These are phyloP conservation scores for Neoniphon sammara DNA, from an alignment of 2,797 vertebrate species.

Conservation along the genomic window DNA sequence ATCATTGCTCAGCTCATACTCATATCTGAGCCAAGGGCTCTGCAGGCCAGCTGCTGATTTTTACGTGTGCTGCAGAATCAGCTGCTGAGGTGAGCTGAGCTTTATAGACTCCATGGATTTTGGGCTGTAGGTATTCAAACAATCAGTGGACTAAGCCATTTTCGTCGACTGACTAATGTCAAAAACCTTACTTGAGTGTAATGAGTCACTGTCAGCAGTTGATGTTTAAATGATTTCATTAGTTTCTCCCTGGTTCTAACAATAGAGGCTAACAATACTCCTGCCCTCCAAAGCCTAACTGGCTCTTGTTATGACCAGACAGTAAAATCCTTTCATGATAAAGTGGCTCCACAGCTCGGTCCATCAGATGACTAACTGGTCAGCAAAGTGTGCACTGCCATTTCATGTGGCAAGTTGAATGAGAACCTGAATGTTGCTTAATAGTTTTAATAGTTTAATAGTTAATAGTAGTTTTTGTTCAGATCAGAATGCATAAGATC, in stretches of 20 bases:
- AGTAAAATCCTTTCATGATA: constrained; percentile 47
- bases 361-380: constrained; percentile 35
- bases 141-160: constrained; percentile 8
- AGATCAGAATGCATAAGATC: constrained; percentile 4
- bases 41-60: constrained; percentile 25
- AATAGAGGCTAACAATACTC: constrained; percentile 9
- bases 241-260: constrained; percentile 43
- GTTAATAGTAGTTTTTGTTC: too few species aligned
- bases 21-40: constrained; percentile 1
- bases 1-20: constrained; percentile 32
- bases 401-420: constrained; percentile 43
- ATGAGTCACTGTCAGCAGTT: constrained; percentile 35
- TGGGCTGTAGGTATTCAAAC: constrained; percentile 27
- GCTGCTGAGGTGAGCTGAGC: constrained; percentile 30
- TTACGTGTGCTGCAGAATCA: constrained; percentile 24
- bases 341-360: constrained; percentile 17
- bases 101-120: constrained; percentile 34
- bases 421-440: constrained; percentile 21
- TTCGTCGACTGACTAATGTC: constrained; percentile 48
- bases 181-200: constrained; percentile 47
- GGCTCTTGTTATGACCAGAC: constrained; percentile 20
- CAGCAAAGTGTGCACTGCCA: constrained; percentile 42
- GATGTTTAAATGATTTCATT: constrained; percentile 57
- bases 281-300: constrained; percentile 34
- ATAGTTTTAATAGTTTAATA: too few species aligned